These are phyloP conservation scores for Phocoena sinus DNA, from an alignment of 2,113 vertebrate genomes.

Conservation along the genomic window DNA sequence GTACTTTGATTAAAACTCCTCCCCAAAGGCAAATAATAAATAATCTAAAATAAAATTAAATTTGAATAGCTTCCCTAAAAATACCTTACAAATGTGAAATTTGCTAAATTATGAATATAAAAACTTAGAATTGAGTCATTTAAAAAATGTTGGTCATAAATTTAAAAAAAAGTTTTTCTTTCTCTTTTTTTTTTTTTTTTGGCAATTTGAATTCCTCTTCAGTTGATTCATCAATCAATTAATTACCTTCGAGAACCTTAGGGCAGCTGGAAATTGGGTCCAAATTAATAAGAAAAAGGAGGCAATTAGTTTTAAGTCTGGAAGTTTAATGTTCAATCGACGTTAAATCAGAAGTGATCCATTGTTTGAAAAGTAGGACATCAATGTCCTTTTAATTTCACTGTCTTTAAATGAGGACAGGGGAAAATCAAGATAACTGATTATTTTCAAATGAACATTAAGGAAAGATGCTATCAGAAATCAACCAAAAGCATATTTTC, in stretches of 20 bases:
- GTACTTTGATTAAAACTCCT: background rate
- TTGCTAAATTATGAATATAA: background rate
- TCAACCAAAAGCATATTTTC: background rate
- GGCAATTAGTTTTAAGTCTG: constrained; percentile 79
- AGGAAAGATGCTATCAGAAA: background rate
- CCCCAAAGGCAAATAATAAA: background rate
- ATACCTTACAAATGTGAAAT: background rate
- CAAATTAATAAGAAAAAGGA: constrained; percentile 79
- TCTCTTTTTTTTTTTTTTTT: background rate
- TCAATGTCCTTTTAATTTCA: constrained; percentile 78
- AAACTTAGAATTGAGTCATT: background rate
- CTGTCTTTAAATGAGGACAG: constrained; percentile 67
- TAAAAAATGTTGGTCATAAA: background rate
- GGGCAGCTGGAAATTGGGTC: constrained; percentile 74
- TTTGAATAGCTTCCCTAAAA: background rate
- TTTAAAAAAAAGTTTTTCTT: background rate
- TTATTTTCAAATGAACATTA: constrained; percentile 53
- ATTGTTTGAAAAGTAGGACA: constrained; percentile 77
- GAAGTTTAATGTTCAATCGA: constrained; percentile 77
- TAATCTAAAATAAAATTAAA: constrained; percentile 10
- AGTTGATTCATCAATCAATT: constrained; percentile 80
- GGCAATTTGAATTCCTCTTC: constrained; percentile 57
- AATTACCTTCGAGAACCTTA: constrained; percentile 73
- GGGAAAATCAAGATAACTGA: constrained; percentile 55
- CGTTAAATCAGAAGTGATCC: constrained; percentile 81